Evolutionary conservation across 2,888 invertebrate species (phyloP).

Genomic region (Pterostichus niger): DNA sequence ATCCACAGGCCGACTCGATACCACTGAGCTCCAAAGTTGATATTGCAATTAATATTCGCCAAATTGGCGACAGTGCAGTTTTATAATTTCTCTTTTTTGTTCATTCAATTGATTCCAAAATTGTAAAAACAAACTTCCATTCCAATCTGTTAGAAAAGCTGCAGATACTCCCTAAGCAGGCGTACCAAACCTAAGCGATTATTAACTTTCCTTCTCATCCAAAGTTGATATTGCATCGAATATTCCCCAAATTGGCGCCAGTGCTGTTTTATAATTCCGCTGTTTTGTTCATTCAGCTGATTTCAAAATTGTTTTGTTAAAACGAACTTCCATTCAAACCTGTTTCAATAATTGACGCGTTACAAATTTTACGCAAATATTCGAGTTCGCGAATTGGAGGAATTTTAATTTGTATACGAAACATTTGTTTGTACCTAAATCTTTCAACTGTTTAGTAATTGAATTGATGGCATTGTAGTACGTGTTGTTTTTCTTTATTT

Average conservation of each 20-base stretch:
- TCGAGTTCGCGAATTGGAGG: constrained; percentile 29
- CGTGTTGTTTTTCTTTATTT: too few relatives aligned
- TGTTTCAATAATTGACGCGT: constrained; percentile 41
- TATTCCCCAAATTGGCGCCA: too few relatives aligned
- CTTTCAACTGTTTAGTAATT: too few relatives aligned
- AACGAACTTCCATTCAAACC: constrained; percentile 7
- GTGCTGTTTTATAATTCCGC: not conserved
- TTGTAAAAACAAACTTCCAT: too few relatives aligned
- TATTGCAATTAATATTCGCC: too few relatives aligned
- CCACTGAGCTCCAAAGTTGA: too few relatives aligned
- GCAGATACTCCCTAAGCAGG: not conserved
- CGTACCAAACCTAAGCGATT: not conserved
- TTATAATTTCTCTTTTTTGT: not conserved
- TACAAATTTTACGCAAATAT: constrained; percentile 46
- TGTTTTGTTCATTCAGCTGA: constrained; percentile 39
- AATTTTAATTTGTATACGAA: constrained; percentile 23
- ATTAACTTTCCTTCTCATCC: not conserved
- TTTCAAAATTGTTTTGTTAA: constrained; percentile 14
- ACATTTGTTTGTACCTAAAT: not conserved
- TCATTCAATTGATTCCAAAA: too few relatives aligned
- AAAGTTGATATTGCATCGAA: too few relatives aligned
- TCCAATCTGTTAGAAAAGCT: constrained; percentile 9
- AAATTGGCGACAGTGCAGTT: not conserved
- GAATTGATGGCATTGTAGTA: too few relatives aligned
- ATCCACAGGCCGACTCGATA: too few relatives aligned